These are phyloP conservation scores for Nylanderia fulva DNA, from an alignment of 1,140 invertebrate genomes.

Conservation along the genomic window DNA sequence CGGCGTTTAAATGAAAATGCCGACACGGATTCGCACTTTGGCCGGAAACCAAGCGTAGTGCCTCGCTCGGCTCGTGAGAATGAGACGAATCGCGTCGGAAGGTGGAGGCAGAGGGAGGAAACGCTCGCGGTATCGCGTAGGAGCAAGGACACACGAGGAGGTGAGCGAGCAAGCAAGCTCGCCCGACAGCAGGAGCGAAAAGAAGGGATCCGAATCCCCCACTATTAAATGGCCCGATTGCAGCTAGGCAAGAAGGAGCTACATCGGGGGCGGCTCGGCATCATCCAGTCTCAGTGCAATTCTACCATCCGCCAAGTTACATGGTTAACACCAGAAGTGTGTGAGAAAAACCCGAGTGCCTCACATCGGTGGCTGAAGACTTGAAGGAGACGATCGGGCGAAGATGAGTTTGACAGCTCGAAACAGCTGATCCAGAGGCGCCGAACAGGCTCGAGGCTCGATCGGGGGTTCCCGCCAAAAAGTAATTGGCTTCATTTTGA, in stretches of 20 bases:
- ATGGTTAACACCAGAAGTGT: not conserved
- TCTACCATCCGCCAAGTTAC: slow-evolving; percentile 77
- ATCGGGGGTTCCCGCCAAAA: not conserved
- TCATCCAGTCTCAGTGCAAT: slow-evolving; percentile 82
- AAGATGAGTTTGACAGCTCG: not conserved
- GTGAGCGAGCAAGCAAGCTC: not conserved
- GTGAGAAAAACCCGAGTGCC: not conserved
- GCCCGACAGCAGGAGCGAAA: slow-evolving; percentile 75
- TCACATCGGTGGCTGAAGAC: not conserved
- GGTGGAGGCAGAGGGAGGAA: slow-evolving; percentile 40
- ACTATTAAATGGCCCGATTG: slow-evolving; percentile 81
- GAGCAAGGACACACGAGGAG: slow-evolving; percentile 75
- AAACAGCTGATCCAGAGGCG: not conserved
- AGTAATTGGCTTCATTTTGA: not conserved
- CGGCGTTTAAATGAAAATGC: slow-evolving; percentile 11
- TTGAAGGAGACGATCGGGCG: not conserved
- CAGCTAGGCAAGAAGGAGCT: slow-evolving; percentile 81
- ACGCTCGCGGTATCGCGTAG: slow-evolving; percentile 44
- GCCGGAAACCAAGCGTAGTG: slow-evolving; percentile 41
- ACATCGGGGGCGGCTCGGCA: slow-evolving; percentile 83
- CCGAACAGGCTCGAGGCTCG: not conserved
- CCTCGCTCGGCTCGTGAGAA: slow-evolving; percentile 62
- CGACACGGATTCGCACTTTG: slow-evolving; percentile 70
- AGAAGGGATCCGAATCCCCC: slow-evolving; percentile 83
- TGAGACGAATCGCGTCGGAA: slow-evolving; percentile 21